A percentile compares a stretch with the other conserved stretches of the same genome.
These are phyloP conservation scores for Chelonus formosanus DNA, from an alignment of 2,888 invertebrate species.

Conservation along the genomic window DNA sequence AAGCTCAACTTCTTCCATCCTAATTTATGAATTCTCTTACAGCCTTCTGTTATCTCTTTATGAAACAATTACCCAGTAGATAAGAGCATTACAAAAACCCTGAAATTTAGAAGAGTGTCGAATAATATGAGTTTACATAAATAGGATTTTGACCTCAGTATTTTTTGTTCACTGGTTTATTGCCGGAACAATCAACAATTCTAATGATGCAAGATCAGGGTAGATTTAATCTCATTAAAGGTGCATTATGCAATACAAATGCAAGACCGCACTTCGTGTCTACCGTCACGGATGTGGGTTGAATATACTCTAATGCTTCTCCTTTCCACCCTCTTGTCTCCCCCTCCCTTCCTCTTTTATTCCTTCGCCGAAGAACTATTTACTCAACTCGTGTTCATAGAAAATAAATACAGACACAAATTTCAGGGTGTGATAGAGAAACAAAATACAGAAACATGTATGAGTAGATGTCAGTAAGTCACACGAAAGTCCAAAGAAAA, in stretches of 20 bases:
- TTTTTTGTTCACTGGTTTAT: slow-evolving; percentile 14
- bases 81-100: background rate
- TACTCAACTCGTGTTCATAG: slow-evolving; percentile 4
- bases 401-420: slow-evolving; percentile 20
- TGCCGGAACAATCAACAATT: slow-evolving; percentile 49
- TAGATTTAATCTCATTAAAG: slow-evolving; percentile 47
- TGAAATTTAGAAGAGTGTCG: no score
- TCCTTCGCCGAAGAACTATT: slow-evolving; percentile 1
- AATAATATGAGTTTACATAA: slow-evolving; percentile 37
- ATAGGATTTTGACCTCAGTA: slow-evolving; percentile 47
- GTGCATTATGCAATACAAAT: slow-evolving; percentile 31
- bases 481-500: slow-evolving; percentile 35
- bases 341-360: background rate
- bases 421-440: slow-evolving; percentile 1
- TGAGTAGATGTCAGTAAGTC: slow-evolving; percentile 29
- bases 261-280: slow-evolving; percentile 27
- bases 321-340: slow-evolving; percentile 3
- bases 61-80: no score
- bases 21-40: background rate
- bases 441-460: slow-evolving; percentile 17
- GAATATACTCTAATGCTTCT: slow-evolving; percentile 9
- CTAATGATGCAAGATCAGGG: slow-evolving; percentile 47
- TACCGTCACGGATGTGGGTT: slow-evolving; percentile 20
- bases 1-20: background rate
- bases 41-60: no score